Evolutionary conservation across 2,113 vertebrate species (phyloP), one percentile per base, ranked within the genome.

Genomic region (Mellivora capensis): DNA sequence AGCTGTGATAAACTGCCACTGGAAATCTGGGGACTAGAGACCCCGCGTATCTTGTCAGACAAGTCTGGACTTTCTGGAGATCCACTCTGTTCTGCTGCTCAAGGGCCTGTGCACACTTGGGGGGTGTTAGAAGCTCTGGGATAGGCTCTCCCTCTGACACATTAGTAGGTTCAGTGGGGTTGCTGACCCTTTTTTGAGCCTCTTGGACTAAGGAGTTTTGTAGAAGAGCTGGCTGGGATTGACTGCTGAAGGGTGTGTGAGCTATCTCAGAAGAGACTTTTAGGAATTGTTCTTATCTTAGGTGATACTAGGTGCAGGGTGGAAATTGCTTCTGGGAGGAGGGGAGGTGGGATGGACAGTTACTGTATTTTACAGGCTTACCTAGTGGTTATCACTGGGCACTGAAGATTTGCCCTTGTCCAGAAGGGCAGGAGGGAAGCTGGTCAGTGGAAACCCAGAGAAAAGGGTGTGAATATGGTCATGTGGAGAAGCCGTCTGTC

Each of bases 341-440:
- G 87, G 17, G 3, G 52, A 21, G 2, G 4, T 9, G 67, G 74
- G 3, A 4, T 15, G 67, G 67, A 20, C 2, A 4, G 69, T 47
- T 61, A 67, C n/a, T 34, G 12, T 10, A 7, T 52, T 54, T 17
- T 4, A 1, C 23, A 37, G 27, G 27, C 71, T 62, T 31, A 34
- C 25, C 6, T 9, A 15, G 54, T 61, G 42, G 17, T 92, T 0
- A 0, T 79, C 92, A 14, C 44, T 64, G 13, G 39, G 93, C 18
- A 2, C 57, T 90, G 74, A n/a, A 79, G 21, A 49, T 44, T 54
- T 42, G 44, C 11, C 59, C 15, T 8, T 8, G 42, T n/a, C 31
- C 31, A 57, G 37, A 77, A 25, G 59, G 74, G 49, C 87, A 20
- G 34, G 57, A 23, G 2, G 42, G 52, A 54, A 17, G 7, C 31